These are phyloP conservation scores for Anthopleura xanthogrammica DNA, from an alignment of 92 coral and sea anemone species.

Conservation along the genomic window DNA sequence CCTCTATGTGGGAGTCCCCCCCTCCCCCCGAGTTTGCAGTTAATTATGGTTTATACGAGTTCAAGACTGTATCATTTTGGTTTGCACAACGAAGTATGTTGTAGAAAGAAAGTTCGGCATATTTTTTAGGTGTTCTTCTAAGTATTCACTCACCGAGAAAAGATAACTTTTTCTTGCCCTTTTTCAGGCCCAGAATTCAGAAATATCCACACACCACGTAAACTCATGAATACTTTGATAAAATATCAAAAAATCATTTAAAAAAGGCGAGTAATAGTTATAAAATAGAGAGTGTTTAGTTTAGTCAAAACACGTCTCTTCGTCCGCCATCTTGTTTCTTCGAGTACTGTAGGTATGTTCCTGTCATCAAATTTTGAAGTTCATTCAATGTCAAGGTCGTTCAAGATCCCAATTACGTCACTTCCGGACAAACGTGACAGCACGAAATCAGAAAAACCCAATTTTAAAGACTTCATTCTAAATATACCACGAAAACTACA, in stretches of 20 bases:
- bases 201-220: constrained; percentile 85
- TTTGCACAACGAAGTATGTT: background rate
- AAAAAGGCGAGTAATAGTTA: background rate
- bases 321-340: constrained; percentile 65
- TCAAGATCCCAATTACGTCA: background rate
- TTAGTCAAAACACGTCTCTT: background rate
- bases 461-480: background rate
- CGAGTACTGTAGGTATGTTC: background rate
- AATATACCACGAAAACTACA: background rate
- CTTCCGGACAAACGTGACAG: background rate
- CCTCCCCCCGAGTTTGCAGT: too few species aligned
- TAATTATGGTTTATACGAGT: too few species aligned
- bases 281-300: background rate
- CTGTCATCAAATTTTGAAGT: constrained; percentile 3
- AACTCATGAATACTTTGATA: constrained; percentile 58
- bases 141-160: constrained; percentile 65
- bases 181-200: constrained; percentile 39
- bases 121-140: background rate
- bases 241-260: background rate
- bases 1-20: too few species aligned
- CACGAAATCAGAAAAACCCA: background rate
- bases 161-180: constrained; percentile 56
- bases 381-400: constrained; percentile 8
- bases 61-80: background rate
- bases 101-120: background rate